Evolutionary conservation across 2,888 invertebrate genomes (phyloP).

Genomic region (Penaeus monodon): DNA sequence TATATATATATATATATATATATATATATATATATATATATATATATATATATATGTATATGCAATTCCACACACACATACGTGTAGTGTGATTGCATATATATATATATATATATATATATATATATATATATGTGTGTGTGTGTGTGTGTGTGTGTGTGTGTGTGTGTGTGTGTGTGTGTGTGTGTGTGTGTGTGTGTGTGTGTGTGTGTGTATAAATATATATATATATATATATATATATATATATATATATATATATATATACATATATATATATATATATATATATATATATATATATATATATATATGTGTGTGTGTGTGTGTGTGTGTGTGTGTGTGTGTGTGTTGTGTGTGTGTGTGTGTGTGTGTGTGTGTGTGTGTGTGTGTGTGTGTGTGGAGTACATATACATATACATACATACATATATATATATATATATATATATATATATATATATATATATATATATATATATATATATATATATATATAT

Average conservation of each 20-base stretch:
- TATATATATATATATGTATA: not conserved
- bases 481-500: not conserved
- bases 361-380: too few relatives aligned
- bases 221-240: not conserved
- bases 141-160: not conserved
- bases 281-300: conserved; percentile 23
- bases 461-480: conserved; percentile 16
- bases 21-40: not conserved
- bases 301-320: conserved; percentile 10
- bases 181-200: too few relatives aligned
- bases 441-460: conserved; percentile 15
- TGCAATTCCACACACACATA: not conserved
- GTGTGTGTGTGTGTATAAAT: not conserved
- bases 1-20: not conserved
- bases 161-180: too few relatives aligned
- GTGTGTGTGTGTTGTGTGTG: too few relatives aligned
- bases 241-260: not conserved
- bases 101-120: not conserved
- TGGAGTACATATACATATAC: too few relatives aligned
- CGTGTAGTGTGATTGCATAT: not conserved
- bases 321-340: not conserved
- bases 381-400: too few relatives aligned
- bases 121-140: conserved; percentile 4
- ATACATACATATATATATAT: conserved; percentile 25
- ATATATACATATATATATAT: not conserved